Evolutionary conservation across 2,113 vertebrate genomes (phyloP).

Genomic region (Sphyrna mokarran): DNA sequence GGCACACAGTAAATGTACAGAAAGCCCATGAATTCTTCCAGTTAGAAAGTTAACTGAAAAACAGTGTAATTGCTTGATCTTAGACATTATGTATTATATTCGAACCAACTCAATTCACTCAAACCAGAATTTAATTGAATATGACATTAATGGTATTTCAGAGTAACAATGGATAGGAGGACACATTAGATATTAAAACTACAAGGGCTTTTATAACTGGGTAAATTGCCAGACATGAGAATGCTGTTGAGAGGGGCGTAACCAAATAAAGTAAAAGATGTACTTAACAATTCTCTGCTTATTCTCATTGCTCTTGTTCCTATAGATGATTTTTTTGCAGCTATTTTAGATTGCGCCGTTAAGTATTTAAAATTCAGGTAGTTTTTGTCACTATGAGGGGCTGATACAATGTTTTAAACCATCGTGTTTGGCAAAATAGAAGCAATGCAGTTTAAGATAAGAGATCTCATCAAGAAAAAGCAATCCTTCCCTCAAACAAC

Average conservation of each 20-base stretch:
- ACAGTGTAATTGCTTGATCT: not conserved
- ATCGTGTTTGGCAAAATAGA: not conserved
- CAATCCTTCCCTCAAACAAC: not conserved
- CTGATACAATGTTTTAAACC: not conserved
- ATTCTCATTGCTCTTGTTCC: not conserved
- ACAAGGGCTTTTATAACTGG: not conserved
- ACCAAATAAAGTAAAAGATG: not conserved
- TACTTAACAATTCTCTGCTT: not conserved
- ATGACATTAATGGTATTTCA: not conserved
- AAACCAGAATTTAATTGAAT: not conserved
- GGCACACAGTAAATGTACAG: not conserved
- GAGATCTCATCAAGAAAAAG: not conserved
- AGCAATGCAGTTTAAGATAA: not conserved
- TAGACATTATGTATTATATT: not conserved
- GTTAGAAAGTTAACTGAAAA: not conserved
- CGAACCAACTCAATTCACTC: not conserved
- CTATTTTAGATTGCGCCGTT: not conserved
- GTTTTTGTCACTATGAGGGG: not conserved
- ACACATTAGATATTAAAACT: not conserved
- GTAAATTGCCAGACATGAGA: not conserved
- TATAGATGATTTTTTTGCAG: not conserved
- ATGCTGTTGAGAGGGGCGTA: not conserved
- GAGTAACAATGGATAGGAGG: not conserved
- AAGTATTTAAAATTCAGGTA: not conserved
- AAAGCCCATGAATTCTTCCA: constrained; percentile 8